Evolutionary conservation across 2,113 vertebrate genomes (phyloP).

Genomic region (Dermatemys mawii): DNA sequence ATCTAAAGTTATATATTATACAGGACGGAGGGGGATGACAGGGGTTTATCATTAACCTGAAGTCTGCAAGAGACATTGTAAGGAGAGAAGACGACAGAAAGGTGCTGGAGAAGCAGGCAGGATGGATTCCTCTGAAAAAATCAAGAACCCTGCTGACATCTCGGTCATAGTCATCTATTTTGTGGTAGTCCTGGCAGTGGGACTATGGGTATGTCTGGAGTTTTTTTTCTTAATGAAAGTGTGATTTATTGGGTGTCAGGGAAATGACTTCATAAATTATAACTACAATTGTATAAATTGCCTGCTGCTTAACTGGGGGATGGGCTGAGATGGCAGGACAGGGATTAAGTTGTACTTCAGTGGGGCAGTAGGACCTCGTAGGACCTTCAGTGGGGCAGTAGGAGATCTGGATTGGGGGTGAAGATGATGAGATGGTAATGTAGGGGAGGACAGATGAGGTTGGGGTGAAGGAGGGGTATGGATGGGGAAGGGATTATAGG

Average conservation of each 20-base stretch:
- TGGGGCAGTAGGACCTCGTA: background rate
- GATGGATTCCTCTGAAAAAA: conserved; percentile 43
- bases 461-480: background rate
- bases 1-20: conserved; percentile 70
- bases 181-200: conserved; percentile 90
- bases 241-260: background rate
- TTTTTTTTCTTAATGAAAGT: background rate
- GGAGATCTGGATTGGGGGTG: background rate
- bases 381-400: background rate
- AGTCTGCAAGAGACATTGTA: conserved; percentile 53
- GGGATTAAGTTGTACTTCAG: background rate
- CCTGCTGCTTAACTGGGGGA: background rate
- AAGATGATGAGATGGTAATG: background rate
- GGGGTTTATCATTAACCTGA: conserved; percentile 79
- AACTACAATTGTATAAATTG: background rate
- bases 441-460: background rate
- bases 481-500: background rate
- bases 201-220: conserved; percentile 89
- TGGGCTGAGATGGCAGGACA: background rate
- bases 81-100: conserved; percentile 47
- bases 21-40: conserved; percentile 10
- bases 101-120: conserved; percentile 19
- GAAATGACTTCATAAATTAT: background rate
- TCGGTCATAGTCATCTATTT: conserved; percentile 94
- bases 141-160: conserved; percentile 93